These are phyloP conservation scores for Drosophila nasuta DNA, from an alignment of 1,140 invertebrate genomes.

Conservation along the genomic window DNA sequence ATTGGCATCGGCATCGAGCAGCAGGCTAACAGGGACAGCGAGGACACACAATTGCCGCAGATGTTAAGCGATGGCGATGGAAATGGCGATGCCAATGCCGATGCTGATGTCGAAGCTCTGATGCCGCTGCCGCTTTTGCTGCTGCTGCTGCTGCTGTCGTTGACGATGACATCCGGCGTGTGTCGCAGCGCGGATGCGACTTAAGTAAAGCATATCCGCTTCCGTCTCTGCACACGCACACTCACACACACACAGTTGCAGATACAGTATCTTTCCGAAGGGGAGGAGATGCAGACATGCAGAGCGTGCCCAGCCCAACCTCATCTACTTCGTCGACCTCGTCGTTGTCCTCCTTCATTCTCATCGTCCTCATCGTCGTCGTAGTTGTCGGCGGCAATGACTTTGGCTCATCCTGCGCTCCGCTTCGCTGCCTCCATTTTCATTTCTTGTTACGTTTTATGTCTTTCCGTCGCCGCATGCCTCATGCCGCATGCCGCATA, in stretches of 20 bases:
- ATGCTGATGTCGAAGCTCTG: conserved; percentile 34
- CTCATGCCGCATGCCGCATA: conserved; percentile 59
- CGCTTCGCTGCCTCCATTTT: conserved; percentile 73
- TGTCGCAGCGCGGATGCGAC: conserved; percentile 78
- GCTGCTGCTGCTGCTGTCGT: conserved; percentile 32
- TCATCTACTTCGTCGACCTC: neutral
- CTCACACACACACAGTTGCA: conserved; percentile 21
- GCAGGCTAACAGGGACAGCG: neutral
- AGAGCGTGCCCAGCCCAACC: conserved; percentile 34
- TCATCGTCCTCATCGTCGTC: conserved; percentile 40
- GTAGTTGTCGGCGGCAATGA: conserved; percentile 69
- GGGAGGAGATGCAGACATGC: conserved; percentile 47
- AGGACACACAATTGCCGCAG: conserved; percentile 23
- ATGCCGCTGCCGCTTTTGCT: conserved; percentile 14
- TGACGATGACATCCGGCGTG: conserved; percentile 77
- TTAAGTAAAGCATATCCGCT: conserved; percentile 84
- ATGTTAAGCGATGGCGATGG: conserved; percentile 47
- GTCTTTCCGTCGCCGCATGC: conserved; percentile 69
- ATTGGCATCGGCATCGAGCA: neutral
- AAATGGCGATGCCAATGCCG: conserved; percentile 48
- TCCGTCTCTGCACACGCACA: conserved; percentile 69
- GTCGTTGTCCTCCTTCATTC: conserved; percentile 7
- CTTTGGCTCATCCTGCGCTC: conserved; percentile 62
- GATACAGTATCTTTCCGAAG: conserved; percentile 18
- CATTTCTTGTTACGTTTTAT: conserved; percentile 80